These are phyloP conservation scores for Enteromius treurensis DNA, from an alignment of 2,797 vertebrate genomes.

Conservation along the genomic window DNA sequence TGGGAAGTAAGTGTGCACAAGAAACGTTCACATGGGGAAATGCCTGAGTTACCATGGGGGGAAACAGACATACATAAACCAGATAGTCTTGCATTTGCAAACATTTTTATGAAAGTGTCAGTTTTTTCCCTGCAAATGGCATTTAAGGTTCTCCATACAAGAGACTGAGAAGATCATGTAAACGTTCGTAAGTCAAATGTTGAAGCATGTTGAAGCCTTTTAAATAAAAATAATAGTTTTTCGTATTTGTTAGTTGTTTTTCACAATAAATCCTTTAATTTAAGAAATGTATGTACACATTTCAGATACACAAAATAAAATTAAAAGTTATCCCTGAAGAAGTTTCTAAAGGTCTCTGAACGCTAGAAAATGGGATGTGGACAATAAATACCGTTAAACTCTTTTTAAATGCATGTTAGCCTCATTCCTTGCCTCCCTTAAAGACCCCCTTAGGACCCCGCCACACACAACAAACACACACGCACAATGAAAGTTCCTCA, in stretches of 20 bases:
- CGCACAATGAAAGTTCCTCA: slow-evolving; percentile 47
- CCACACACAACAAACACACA: slow-evolving; percentile 38
- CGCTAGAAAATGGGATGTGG: neutral
- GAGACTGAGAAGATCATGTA: neutral
- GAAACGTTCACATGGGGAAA: neutral
- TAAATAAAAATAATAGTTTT: neutral
- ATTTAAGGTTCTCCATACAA: neutral
- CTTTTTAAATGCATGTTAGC: slow-evolving; percentile 35
- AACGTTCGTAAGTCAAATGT: neutral
- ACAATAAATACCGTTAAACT: slow-evolving; percentile 1
- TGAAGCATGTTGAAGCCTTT: neutral
- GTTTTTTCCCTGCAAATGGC: neutral
- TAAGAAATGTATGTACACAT: neutral
- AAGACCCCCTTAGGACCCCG: slow-evolving; percentile 25
- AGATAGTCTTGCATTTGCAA: neutral
- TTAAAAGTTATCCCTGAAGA: neutral
- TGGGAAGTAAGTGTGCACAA: neutral
- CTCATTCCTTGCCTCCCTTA: slow-evolving; percentile 27
- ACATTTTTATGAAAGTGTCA: slow-evolving; percentile 4
- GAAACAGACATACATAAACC: slow-evolving; percentile 4
- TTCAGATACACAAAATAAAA: neutral
- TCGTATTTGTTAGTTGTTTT: neutral
- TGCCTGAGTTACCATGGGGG: neutral
- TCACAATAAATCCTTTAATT: neutral
- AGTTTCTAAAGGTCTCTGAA: neutral